Base-by-base conservation (phyloP, 53 echinoderm and acorn worm species). In the Echinometra lucunter region DNA sequence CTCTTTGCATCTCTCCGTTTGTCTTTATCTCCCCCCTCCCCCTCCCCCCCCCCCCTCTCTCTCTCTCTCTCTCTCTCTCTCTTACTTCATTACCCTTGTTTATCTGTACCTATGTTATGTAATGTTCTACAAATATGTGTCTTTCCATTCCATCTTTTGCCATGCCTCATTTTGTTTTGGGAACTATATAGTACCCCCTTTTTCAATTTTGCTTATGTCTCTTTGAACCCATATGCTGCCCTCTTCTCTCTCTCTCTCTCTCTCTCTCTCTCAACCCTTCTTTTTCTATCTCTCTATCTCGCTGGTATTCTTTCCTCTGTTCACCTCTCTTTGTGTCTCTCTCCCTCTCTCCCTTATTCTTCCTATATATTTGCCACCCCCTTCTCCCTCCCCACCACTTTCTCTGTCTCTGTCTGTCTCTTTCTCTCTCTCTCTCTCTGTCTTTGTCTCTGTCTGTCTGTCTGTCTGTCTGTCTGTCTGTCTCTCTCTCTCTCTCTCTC, bases 61-160 rank as follows among this genome's bases (percentile, higher is more conserved):
- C 82, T 45, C 55, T 82, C 82, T 53, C 55, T 93, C 25, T 27
- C n/a, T 55, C 82, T 17, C 16, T 15, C 93, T 82, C 32, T 53
- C 56, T 93, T 13, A 30, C 8, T 70, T 6, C 49, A 47, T 47
- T 47, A 9, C 4, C 49, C 49, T 47, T 4, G 4, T 47, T 9
- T 47, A 58, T 66, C 58, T 90, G 90, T 90, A 66, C 2, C 53
- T 7, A 28, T 16, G 7, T 56, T 13, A 53, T 88, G 6, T 55
- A 15, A 88, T 88, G 88, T 38, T 75, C 75, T 38, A 37, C 75
- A 18, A 75, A 11, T 75, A 75, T 12, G 45, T 3, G 45, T 13
- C 53, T 11, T 13, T 16, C 88, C 15, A 3, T n/a, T 37, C 49
- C 53, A 38, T 18, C 11, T 25, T 4, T 44, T 44, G 4, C 13